phyloP scores from a whole-genome alignment of 2,113 vertebrate species.

The Odobenus rosmarus region DNA sequence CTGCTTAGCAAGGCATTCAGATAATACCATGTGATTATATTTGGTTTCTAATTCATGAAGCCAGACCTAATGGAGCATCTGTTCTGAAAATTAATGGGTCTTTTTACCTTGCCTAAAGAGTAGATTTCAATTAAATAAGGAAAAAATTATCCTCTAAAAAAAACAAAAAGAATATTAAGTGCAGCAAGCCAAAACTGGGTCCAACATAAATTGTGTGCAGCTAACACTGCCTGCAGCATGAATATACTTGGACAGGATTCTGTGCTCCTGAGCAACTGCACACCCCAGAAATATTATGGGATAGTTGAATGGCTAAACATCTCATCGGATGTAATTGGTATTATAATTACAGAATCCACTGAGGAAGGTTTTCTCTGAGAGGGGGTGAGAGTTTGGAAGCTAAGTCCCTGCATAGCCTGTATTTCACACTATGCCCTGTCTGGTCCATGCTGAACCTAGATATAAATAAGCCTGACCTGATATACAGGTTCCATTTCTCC shows the following conservation, averaged over 20 bases:
- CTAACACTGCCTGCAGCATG: not conserved
- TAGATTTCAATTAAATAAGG: slow-evolving; percentile 16
- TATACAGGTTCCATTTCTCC: not conserved
- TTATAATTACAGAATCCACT: not conserved
- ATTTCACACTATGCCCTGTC: not conserved
- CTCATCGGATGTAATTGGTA: not conserved
- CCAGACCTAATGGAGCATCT: slow-evolving; percentile 5
- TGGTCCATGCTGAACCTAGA: not conserved
- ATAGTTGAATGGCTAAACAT: not conserved
- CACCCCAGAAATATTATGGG: not conserved
- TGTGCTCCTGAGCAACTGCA: not conserved
- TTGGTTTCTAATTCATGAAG: not conserved
- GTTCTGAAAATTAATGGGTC: not conserved
- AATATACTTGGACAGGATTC: not conserved
- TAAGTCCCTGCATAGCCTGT: not conserved
- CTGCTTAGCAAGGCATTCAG: not conserved
- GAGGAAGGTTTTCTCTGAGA: not conserved
- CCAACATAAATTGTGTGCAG: not conserved
- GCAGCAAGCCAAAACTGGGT: not conserved
- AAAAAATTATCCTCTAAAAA: not conserved
- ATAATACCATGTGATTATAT: not conserved
- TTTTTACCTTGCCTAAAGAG: not conserved
- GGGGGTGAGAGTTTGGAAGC: not conserved
- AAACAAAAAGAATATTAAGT: not conserved
- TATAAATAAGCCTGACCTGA: not conserved